A percentile compares a stretch with the other conserved stretches of the same genome.
Evolutionary conservation across 2,888 invertebrate species (phyloP).

Genomic region (Drosophila macrospina): DNA sequence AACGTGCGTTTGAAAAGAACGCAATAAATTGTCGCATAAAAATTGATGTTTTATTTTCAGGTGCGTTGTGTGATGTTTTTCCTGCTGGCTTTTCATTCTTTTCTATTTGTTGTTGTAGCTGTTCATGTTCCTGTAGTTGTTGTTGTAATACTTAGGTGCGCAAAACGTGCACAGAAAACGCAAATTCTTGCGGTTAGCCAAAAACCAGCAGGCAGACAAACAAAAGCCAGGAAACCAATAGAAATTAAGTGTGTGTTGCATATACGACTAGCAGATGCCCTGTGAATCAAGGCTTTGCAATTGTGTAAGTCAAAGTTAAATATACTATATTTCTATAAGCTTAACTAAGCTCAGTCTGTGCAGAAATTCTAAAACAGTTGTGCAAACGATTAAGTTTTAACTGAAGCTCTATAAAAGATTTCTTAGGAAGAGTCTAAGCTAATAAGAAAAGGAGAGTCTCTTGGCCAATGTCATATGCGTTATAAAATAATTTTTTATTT

Average conservation of each 20-base stretch:
- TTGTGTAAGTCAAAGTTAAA: no score
- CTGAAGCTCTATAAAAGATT: background rate
- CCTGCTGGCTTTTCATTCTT: background rate
- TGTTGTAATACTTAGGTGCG: slow-evolving; percentile 48
- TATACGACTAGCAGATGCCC: slow-evolving; percentile 3
- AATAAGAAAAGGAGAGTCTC: no score
- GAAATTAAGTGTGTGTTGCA: background rate
- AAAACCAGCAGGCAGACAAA: slow-evolving; percentile 40
- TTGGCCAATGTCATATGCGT: no score
- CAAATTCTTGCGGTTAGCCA: slow-evolving; percentile 61
- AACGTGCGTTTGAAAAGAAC: slow-evolving; percentile 40
- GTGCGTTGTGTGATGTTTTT: slow-evolving; percentile 34
- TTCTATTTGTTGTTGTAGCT: slow-evolving; percentile 17
- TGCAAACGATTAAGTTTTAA: background rate
- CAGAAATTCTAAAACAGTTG: no score
- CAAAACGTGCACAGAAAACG: slow-evolving; percentile 78
- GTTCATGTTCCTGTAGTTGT: slow-evolving; percentile 26
- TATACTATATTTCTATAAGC: no score
- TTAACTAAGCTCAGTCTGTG: no score
- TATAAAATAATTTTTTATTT: background rate
- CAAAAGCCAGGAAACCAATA: slow-evolving; percentile 29
- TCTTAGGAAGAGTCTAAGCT: no score
- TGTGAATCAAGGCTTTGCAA: background rate
- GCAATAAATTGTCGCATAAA: slow-evolving; percentile 82
- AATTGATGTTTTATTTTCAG: slow-evolving; percentile 79